phyloP scores from a whole-genome alignment of 1,140 invertebrate genomes.

The Polypedilum pembai region DNA sequence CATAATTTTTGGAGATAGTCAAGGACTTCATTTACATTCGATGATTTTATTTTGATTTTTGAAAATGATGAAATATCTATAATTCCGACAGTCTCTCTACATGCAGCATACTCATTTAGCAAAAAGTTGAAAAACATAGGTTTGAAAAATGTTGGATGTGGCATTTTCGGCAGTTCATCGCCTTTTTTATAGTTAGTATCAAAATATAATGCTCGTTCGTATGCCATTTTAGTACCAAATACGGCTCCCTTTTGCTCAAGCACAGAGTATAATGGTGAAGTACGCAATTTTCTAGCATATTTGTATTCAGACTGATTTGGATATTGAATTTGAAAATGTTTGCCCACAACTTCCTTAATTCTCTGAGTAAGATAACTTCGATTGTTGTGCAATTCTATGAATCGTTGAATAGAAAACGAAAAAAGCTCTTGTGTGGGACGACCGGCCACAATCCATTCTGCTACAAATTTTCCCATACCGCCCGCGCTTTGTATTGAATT shows the following conservation, averaged over 20 bases:
- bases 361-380: constrained; percentile 64
- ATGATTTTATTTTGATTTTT: constrained; percentile 70
- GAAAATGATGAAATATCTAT: constrained; percentile 82
- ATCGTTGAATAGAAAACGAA: constrained; percentile 62
- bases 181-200: constrained; percentile 47
- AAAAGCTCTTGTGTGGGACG: constrained; percentile 56
- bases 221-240: constrained; percentile 81
- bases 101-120: constrained; percentile 67
- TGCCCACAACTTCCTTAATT: constrained; percentile 64
- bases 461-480: constrained; percentile 66
- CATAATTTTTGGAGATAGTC: constrained; percentile 65
- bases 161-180: constrained; percentile 43
- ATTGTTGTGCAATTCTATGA: constrained; percentile 76
- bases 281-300: constrained; percentile 62
- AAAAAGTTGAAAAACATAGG: constrained; percentile 71
- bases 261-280: constrained; percentile 69
- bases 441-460: constrained; percentile 67
- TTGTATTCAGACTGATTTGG: constrained; percentile 57
- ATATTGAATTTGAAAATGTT: constrained; percentile 57
- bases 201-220: constrained; percentile 64
- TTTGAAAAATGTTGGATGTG: constrained; percentile 58
- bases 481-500: constrained; percentile 60
- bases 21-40: constrained; percentile 54
- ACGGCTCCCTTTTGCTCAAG: constrained; percentile 67
- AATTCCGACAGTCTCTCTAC: constrained; percentile 67